A percentile compares a stretch with the other conserved stretches of the same genome.
These are phyloP conservation scores for Cebus imitator DNA, from an alignment of 2,113 vertebrate genomes.

Conservation along the genomic window DNA sequence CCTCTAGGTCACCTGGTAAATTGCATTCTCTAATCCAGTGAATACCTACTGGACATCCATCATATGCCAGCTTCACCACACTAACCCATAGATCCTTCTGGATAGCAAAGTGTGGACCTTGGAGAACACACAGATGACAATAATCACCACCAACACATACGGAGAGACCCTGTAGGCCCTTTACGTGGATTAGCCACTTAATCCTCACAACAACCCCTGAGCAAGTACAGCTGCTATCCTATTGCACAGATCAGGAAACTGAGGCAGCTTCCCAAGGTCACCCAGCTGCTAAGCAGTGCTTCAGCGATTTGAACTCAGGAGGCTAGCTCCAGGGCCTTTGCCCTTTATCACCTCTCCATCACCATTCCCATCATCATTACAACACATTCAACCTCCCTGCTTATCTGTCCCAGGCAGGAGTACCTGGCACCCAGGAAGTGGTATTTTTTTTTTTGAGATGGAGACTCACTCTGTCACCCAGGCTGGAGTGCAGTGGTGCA, in stretches of 20 bases:
- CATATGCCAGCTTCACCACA: neutral
- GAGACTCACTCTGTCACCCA: too few species aligned
- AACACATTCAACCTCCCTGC: neutral
- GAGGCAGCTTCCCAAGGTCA: neutral
- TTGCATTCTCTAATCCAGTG: neutral
- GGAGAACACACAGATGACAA: neutral
- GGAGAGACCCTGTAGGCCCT: neutral
- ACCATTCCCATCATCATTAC: too few species aligned
- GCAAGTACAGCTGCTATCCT: neutral
- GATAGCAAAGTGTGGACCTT: neutral
- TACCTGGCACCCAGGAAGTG: neutral
- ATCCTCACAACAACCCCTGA: neutral
- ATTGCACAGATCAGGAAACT: neutral
- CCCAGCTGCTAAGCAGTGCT: neutral
- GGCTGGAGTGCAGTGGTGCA: too few species aligned
- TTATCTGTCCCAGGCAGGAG: too few species aligned
- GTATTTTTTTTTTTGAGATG: too few species aligned
- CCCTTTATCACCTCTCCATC: neutral
- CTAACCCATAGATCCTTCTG: neutral
- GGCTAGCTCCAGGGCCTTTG: neutral
- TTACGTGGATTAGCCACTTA: neutral
- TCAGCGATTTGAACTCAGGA: neutral
- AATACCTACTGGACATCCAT: neutral
- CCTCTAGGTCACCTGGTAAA: neutral
- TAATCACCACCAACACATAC: fast-evolving